Evolutionary conservation across 2,797 vertebrate species (phyloP).

Genomic region (Apodemus agrarius): DNA sequence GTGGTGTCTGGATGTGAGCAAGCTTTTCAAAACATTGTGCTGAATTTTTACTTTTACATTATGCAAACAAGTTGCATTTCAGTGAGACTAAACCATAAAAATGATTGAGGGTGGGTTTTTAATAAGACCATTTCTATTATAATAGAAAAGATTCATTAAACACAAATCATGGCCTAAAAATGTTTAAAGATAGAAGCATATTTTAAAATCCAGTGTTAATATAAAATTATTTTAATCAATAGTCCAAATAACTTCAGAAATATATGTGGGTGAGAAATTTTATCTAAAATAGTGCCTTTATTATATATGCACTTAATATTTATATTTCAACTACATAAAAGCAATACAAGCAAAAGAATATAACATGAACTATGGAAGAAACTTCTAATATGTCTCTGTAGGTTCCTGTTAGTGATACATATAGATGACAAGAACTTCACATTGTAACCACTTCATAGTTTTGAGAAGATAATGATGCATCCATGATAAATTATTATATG

Average conservation of each 20-base stretch:
- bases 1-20: background rate
- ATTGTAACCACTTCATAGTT: background rate
- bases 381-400: background rate
- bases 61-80: background rate
- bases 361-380: background rate
- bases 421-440: background rate
- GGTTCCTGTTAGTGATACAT: background rate
- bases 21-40: background rate
- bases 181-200: constrained; percentile 34
- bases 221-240: background rate
- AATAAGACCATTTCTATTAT: background rate
- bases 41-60: constrained; percentile 8
- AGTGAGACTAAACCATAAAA: constrained; percentile 1
- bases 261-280: background rate
- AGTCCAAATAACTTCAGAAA: constrained; percentile 5
- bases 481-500: background rate
- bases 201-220: constrained; percentile 25
- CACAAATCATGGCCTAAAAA: background rate
- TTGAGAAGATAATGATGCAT: background rate
- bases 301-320: constrained; percentile 9
- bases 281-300: constrained; percentile 36
- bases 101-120: background rate
- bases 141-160: background rate
- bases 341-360: background rate
- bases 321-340: background rate